phyloP scores from a whole-genome alignment of 2,797 vertebrate genomes.

The Ambastaia sidthimunki region DNA sequence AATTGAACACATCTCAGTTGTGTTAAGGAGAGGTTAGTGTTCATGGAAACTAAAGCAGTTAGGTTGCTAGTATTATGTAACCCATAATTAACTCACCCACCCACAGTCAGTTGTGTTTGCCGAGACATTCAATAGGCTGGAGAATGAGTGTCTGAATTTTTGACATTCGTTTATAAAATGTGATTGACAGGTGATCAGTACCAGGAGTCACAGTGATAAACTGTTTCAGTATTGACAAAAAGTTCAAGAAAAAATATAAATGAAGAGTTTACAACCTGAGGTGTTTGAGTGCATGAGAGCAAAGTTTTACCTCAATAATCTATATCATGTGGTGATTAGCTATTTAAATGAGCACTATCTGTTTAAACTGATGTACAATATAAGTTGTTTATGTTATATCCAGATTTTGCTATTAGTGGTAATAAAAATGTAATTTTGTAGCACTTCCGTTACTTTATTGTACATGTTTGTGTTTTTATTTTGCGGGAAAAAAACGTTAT shows the following conservation, averaged over 20 bases:
- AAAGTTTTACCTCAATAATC: background rate
- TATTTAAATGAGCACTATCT: background rate
- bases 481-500: no score
- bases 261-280: background rate
- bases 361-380: background rate
- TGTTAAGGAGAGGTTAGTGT: constrained; percentile 7
- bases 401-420: no score
- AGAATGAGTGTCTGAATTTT: constrained; percentile 6
- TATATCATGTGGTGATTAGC: background rate
- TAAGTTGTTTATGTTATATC: no score
- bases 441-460: constrained; percentile 29
- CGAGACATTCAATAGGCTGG: background rate
- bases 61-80: constrained; percentile 27
- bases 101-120: constrained; percentile 1
- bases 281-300: background rate
- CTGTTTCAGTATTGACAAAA: background rate
- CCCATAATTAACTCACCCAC: constrained; percentile 24
- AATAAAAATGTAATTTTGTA: no score
- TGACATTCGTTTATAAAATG: background rate
- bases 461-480: background rate
- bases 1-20: background rate
- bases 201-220: constrained; percentile 10
- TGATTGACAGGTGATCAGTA: background rate
- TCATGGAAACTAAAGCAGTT: constrained; percentile 23
- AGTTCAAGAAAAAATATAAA: background rate